Conservation (phyloP, 2,888 invertebrate species). For the Punctoribates punctum region DNA sequence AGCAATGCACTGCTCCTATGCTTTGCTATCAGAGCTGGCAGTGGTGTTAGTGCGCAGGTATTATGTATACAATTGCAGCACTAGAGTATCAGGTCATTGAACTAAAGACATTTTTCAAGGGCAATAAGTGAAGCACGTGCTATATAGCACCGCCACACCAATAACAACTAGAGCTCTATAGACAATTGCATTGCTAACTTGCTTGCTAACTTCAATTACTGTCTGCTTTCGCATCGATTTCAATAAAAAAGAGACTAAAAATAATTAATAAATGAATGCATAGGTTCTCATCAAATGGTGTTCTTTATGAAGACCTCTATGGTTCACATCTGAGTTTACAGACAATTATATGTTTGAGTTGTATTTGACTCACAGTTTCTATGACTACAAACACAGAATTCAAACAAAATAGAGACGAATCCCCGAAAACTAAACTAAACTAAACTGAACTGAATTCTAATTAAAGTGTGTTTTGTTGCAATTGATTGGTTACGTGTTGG, state of each 20-base stretch:
- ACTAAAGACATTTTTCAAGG: slow-evolving; percentile 44
- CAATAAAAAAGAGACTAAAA: background rate
- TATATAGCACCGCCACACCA: background rate
- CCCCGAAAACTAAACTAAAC: background rate
- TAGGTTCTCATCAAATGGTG: background rate
- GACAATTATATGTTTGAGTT: background rate
- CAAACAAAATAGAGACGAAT: slow-evolving; percentile 19
- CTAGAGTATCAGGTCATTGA: slow-evolving; percentile 36
- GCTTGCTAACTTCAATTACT: too few relatives aligned
- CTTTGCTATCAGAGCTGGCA: background rate
- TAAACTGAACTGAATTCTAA: background rate
- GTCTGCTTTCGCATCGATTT: too few relatives aligned
- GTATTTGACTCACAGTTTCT: background rate
- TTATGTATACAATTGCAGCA: background rate
- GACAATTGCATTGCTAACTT: too few relatives aligned
- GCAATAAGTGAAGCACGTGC: slow-evolving; percentile 38
- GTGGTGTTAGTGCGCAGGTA: slow-evolving; percentile 26
- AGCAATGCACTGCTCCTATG: slow-evolving; percentile 15
- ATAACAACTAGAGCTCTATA: background rate
- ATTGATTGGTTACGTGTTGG: background rate
- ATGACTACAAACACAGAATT: slow-evolving; percentile 6
- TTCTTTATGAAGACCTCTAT: background rate
- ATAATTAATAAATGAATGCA: background rate
- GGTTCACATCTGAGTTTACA: slow-evolving; percentile 17
- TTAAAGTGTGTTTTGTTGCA: background rate